Evolutionary conservation across 2,888 invertebrate genomes (phyloP).

Genomic region (Dasypolia templi): DNA sequence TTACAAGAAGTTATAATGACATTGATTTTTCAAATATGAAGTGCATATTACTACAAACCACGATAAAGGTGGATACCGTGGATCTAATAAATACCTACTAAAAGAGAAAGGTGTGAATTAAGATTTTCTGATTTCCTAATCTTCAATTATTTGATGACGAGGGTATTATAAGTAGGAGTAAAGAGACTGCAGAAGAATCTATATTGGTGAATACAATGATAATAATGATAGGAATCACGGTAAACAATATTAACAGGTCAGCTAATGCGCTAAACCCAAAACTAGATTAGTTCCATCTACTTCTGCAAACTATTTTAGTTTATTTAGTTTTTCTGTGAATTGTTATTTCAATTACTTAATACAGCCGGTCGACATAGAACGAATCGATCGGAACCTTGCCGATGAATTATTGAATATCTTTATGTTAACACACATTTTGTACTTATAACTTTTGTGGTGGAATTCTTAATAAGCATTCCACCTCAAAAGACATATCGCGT

Average conservation of each 20-base stretch:
- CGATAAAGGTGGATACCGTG: conserved; percentile 18
- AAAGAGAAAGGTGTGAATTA: conserved; percentile 24
- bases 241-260: neutral
- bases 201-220: neutral
- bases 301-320: neutral
- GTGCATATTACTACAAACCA: conserved; percentile 10
- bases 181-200: neutral
- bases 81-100: conserved; percentile 31
- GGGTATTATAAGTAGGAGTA: neutral
- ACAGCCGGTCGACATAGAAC: conserved; percentile 20
- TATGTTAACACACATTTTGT: conserved; percentile 13
- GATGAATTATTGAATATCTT: conserved; percentile 13
- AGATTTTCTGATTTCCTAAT: conserved; percentile 24
- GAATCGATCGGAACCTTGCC: conserved; percentile 16
- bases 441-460: conserved; percentile 3
- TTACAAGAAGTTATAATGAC: conserved; percentile 46
- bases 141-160: no score
- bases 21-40: conserved; percentile 42
- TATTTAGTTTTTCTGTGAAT: neutral
- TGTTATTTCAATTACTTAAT: conserved; percentile 21
- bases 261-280: neutral
- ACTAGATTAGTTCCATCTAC: conserved; percentile 2
- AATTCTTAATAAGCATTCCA: no score
- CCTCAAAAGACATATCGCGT: no score
- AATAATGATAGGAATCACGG: neutral